These are phyloP conservation scores for Amazona guildingii DNA, from an alignment of 2,113 vertebrate genomes.

Conservation along the genomic window DNA sequence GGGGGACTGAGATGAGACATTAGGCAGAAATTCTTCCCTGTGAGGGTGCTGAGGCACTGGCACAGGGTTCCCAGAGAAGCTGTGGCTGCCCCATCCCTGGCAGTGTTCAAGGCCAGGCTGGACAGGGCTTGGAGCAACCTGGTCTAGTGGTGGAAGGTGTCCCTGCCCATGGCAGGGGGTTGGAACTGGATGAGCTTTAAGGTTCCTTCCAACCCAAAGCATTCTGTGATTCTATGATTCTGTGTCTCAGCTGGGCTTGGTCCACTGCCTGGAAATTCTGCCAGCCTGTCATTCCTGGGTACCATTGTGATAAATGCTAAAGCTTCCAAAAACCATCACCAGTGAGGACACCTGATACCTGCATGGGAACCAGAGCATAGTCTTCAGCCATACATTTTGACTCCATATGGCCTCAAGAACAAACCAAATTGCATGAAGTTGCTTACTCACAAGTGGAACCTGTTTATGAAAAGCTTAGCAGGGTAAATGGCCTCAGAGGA, in stretches of 20 bases:
- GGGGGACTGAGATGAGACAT: too few relatives aligned
- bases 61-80: not conserved
- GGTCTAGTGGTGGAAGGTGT: not conserved
- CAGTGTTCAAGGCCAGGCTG: not conserved
- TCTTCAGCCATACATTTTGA: not conserved
- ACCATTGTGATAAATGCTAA: rapidly evolving
- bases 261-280: not conserved
- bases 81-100: not conserved
- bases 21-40: too few relatives aligned
- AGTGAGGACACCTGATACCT: not conserved
- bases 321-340: not conserved
- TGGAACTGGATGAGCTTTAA: not conserved
- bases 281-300: not conserved
- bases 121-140: not conserved
- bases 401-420: rapidly evolving
- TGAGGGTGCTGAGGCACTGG: too few relatives aligned
- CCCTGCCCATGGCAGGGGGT: not conserved
- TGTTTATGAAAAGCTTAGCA: not conserved
- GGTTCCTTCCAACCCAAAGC: not conserved
- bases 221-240: not conserved
- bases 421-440: not conserved
- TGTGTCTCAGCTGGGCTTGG: not conserved
- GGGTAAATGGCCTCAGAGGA: not conserved
- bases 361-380: not conserved
- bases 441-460: not conserved